Conservation (phyloP, 2,113 vertebrate species). For the Brachypodius melanocephalos region DNA sequence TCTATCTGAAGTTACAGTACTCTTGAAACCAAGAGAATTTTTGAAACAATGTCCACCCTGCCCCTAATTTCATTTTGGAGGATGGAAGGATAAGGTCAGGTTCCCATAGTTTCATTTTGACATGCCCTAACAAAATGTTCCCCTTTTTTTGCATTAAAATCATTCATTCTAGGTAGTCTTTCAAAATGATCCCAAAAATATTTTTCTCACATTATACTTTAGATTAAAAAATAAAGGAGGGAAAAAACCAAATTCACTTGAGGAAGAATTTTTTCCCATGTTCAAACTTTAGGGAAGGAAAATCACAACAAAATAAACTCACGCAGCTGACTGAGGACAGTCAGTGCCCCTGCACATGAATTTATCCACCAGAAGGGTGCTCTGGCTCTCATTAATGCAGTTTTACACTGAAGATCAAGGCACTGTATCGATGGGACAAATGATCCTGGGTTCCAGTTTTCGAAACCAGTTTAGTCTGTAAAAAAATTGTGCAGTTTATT, state of each 20-base stretch:
- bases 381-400: neutral
- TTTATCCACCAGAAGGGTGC: neutral
- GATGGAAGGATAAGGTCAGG: neutral
- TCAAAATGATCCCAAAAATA: neutral
- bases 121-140: neutral
- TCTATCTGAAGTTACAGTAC: neutral
- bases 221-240: neutral
- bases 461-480: neutral
- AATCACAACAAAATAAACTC: neutral
- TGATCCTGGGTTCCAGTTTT: neutral
- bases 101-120: neutral
- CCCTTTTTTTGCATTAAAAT: neutral
- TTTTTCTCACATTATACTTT: neutral
- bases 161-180: neutral
- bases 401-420: neutral
- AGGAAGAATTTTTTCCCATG: neutral
- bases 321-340: neutral
- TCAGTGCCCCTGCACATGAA: rapidly evolving
- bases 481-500: neutral
- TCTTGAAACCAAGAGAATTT: neutral
- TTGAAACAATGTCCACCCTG: neutral
- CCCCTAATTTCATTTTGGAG: neutral
- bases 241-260: neutral
- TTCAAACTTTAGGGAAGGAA: neutral
- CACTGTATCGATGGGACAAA: neutral